Evolutionary conservation across 2,888 invertebrate genomes (phyloP), one percentile per base, ranked within the genome.

Genomic region (Actias luna): DNA sequence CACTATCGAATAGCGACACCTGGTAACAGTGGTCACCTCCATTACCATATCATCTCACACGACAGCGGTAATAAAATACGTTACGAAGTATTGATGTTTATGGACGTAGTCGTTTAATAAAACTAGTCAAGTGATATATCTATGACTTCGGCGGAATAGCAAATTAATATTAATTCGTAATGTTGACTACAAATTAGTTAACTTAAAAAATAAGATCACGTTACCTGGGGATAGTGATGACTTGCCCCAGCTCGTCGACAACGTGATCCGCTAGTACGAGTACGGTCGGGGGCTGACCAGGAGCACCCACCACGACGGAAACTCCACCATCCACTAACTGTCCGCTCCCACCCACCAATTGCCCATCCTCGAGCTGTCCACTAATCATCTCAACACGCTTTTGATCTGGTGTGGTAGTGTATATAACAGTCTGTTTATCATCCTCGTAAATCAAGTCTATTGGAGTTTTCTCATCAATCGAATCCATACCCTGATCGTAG

Each of bases 381-480:
- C 95, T 95, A 80, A 95, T 95, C 88, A 96, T 96, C 88, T 96
- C 96, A 57, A 97, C 94, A 58, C 96, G 94, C 84, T 96, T 96
- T 79, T 96, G 96, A 80, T 96, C 96, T 64, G 95, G 95, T 14
- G 95, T 94, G 65, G 96, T 95, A 61, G 96, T 96, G 77, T 97
- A 97, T 83, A 96, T 96, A 65, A 97, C 96, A 2, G 96, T 96
- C 83, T 97, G 96, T 80, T 96, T 96, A 58, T 96, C 96, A 77
- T 96, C 96, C 80, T 96, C 96, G 86, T 96, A 97, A 77, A 97
- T 97, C 76, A 97, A 91, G 85, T 97, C 96, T 82, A 96, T 96
- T 72, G 96, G 96, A 61, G 93, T 95, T 79, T 95, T 95, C 83
- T 95, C 94, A 76, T 95, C 95, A 35, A 93, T 88, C 18, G 89